Base-by-base conservation (phyloP, 2,113 vertebrate genomes). In the Trichomycterus rosablanca region DNA sequence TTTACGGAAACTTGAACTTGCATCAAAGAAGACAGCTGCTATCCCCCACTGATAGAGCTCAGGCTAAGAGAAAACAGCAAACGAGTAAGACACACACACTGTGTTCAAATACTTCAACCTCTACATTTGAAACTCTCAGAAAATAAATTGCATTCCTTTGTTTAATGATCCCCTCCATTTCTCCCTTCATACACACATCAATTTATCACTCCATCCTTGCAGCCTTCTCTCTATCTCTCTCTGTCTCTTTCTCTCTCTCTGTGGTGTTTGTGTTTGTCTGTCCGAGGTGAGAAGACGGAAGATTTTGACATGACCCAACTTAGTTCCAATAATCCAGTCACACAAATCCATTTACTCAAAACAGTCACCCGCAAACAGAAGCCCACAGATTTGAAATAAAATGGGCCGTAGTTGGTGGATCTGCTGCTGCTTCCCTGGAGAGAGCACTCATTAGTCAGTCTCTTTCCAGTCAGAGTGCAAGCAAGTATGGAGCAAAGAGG, bases 1-100 rank as follows among this genome's bases (percentile, higher is more conserved):
- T 88, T 86, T 77, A 83, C 78, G 87, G 87, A 89, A 90, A 86
- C 71, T 79, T 84, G 79, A 91, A 74, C 83, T 84, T 61, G 67
- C 82, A 90, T 90, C 83, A 89, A 89, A 90, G 83, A 84, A 78
- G 66, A 79, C 74, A 80, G 78, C 80, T 80, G 73, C 75, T 81
- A 76, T 87, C 82, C 80, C 79, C 76, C 84, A 79, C 83, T 84
- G 80, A 87, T 78, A 76, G 81, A 86, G 81, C 74, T 82, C 80
- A 76, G 76, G 74, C 82, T 81, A 79, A 87, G 80, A n/a, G 80
- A 89, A 90, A 89, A 90, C 78, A 86, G 82, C 74, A 75, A 65
- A 66, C 68, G 77, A 82, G 76, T 76, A 86, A 88, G 80, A 86
- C 80, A 81, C 76, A 83, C 63, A 78, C 35, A 46, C 50, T n/a